Evolutionary conservation across 2,113 vertebrate genomes (phyloP).

Genomic region (Pseudopipra pipra): DNA sequence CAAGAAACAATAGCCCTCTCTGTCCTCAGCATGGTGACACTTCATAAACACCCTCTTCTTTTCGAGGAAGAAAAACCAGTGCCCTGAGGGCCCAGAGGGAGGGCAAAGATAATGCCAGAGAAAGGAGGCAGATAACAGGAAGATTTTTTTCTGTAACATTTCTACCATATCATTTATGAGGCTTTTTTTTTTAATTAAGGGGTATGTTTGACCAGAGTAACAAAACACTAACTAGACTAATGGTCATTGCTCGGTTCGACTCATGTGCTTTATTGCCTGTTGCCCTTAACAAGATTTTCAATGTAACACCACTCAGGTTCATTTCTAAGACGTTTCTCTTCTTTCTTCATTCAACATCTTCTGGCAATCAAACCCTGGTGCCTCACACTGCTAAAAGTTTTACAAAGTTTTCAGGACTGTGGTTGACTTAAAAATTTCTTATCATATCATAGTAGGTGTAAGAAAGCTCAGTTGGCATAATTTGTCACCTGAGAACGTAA

Average conservation of each 20-base stretch:
- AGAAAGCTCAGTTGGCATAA: slow-evolving; percentile 57
- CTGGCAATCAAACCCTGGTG: not conserved
- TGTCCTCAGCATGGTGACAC: not conserved
- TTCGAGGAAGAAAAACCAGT: not conserved
- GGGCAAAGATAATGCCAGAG: not conserved
- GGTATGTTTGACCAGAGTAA: not conserved
- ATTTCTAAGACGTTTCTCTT: not conserved
- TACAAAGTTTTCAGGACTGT: not conserved
- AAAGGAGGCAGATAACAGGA: not conserved
- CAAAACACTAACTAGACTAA: not conserved
- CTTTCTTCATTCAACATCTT: not conserved
- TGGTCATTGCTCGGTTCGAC: not conserved
- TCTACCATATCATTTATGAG: not conserved
- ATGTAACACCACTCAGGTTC: not conserved
- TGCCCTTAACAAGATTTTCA: not conserved
- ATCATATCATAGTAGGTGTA: slow-evolving; percentile 28
- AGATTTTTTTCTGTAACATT: not conserved
- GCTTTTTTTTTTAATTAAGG: not conserved
- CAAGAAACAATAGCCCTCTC: not conserved
- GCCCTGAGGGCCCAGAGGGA: not conserved
- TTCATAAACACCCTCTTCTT: not conserved
- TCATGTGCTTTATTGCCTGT: not conserved
- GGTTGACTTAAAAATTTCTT: slow-evolving; percentile 32
- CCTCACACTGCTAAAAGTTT: not conserved
- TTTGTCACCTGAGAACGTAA: slow-evolving; percentile 64